phyloP scores from a whole-genome alignment of 1,140 invertebrate genomes.

The Choristoneura fumiferana region DNA sequence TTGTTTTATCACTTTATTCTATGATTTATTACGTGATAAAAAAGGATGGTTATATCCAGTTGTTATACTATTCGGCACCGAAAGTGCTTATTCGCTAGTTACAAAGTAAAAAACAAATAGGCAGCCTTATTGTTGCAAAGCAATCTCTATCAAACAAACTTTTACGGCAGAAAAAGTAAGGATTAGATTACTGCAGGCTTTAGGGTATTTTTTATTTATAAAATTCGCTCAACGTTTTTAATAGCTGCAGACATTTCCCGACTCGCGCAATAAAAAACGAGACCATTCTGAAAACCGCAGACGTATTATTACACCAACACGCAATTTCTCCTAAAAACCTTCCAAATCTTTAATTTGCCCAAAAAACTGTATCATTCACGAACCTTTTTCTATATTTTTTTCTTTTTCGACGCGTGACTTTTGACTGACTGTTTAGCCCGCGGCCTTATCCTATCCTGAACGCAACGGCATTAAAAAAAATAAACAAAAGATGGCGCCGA shows the following conservation, averaged over 20 bases:
- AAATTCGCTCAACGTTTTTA: slow-evolving; percentile 10
- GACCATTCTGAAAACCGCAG: slow-evolving; percentile 15
- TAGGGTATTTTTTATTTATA: neutral
- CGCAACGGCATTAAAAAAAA: slow-evolving; percentile 8
- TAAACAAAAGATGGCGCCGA: slow-evolving; percentile 14
- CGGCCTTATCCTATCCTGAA: slow-evolving; percentile 13
- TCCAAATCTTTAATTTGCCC: slow-evolving; percentile 16
- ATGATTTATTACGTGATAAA: too few relatives aligned
- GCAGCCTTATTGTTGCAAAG: too few relatives aligned
- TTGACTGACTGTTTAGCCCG: slow-evolving; percentile 16
- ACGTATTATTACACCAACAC: slow-evolving; percentile 15
- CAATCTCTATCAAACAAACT: too few relatives aligned
- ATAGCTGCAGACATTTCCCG: neutral
- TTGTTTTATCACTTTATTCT: too few relatives aligned
- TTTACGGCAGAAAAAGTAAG: too few relatives aligned
- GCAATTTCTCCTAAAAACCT: slow-evolving; percentile 17
- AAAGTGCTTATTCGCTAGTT: too few relatives aligned
- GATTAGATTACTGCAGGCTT: too few relatives aligned
- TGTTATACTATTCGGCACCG: too few relatives aligned
- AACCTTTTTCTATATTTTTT: slow-evolving; percentile 7
- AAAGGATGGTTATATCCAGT: too few relatives aligned
- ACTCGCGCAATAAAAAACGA: slow-evolving; percentile 2
- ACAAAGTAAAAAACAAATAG: too few relatives aligned
- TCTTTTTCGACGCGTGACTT: slow-evolving; percentile 13
- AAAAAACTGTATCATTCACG: slow-evolving; percentile 18